These are phyloP conservation scores for Bombus vancouverensis DNA, from an alignment of 1,140 invertebrate species.

Conservation along the genomic window DNA sequence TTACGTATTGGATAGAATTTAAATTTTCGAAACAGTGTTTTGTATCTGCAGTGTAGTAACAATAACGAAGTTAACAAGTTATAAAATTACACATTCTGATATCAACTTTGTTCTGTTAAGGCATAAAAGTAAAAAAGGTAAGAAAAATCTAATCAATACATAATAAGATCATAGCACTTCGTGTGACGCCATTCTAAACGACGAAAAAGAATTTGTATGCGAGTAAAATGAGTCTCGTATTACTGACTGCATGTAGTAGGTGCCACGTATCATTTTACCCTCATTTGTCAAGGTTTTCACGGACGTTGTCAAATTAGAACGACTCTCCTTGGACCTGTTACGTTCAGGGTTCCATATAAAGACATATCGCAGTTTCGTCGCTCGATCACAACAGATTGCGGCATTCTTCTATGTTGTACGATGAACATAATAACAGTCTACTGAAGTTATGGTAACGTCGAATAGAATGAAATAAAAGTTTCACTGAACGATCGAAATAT, in stretches of 20 bases:
- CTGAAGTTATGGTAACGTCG: neutral
- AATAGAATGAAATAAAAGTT: neutral
- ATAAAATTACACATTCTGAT: neutral
- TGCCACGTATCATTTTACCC: conserved; percentile 17
- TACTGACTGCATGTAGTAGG: neutral
- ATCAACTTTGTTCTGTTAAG: neutral
- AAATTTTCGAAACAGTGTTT: neutral
- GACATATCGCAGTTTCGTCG: conserved; percentile 19
- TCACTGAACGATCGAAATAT: neutral
- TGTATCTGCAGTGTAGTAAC: too few species aligned
- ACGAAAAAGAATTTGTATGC: neutral
- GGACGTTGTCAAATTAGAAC: conserved; percentile 42
- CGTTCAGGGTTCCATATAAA: conserved; percentile 19
- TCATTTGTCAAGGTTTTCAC: conserved; percentile 25
- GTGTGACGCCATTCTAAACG: neutral
- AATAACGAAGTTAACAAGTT: neutral
- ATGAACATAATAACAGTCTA: neutral
- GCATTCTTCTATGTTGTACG: neutral
- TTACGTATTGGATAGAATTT: neutral
- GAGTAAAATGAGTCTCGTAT: neutral
- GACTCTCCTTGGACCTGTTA: conserved; percentile 21
- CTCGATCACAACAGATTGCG: neutral
- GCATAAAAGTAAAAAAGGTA: neutral
- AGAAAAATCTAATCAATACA: neutral
- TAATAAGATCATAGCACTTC: neutral